These are phyloP conservation scores for Cryptocephalus primarius DNA, from an alignment of 2,888 invertebrate genomes.

Conservation along the genomic window DNA sequence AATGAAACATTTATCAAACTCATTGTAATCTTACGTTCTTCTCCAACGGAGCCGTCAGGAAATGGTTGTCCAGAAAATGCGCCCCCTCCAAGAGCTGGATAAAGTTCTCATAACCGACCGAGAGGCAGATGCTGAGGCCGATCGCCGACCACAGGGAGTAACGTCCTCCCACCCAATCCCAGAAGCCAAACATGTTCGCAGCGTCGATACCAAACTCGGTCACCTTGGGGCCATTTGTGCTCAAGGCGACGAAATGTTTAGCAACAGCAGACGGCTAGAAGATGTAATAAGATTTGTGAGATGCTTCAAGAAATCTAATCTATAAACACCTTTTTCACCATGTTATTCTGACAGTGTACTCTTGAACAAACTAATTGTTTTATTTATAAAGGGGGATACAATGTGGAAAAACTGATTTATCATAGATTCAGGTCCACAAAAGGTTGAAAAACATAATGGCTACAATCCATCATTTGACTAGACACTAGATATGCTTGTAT, in stretches of 20 bases:
- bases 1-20: background rate
- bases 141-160: slow-evolving; percentile 98
- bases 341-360: too few relatives aligned
- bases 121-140: slow-evolving; percentile 88
- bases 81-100: slow-evolving; percentile 85
- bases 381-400: too few relatives aligned
- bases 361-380: too few relatives aligned
- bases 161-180: slow-evolving; percentile 99
- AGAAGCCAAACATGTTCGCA: slow-evolving; percentile 98
- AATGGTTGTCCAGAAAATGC: slow-evolving; percentile 90
- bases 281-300: slow-evolving; percentile 8
- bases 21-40: slow-evolving; percentile 62
- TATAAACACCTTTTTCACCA: too few relatives aligned
- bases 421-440: too few relatives aligned
- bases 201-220: slow-evolving; percentile 94
- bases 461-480: too few relatives aligned
- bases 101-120: slow-evolving; percentile 93
- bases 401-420: too few relatives aligned
- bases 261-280: slow-evolving; percentile 70
- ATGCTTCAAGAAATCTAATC: too few relatives aligned
- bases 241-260: slow-evolving; percentile 96
- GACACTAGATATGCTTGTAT: too few relatives aligned
- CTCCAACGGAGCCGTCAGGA: slow-evolving; percentile 71
- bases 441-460: too few relatives aligned
- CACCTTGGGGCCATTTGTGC: slow-evolving; percentile 91